These are phyloP conservation scores for Clanis bilineata DNA, from an alignment of 2,888 invertebrate species.

Conservation along the genomic window DNA sequence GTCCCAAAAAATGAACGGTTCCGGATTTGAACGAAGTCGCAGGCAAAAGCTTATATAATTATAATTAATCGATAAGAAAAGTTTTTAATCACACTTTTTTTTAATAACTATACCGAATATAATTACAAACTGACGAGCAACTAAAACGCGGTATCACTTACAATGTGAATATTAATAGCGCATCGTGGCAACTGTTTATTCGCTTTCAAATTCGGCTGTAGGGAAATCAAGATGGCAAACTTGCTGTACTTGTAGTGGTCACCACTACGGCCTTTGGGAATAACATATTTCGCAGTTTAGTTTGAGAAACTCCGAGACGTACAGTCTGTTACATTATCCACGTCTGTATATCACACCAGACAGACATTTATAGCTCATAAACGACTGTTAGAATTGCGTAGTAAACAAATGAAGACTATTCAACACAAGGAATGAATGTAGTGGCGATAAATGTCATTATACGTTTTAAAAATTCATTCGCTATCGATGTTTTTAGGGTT, in stretches of 20 bases:
- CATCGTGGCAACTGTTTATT: conserved; percentile 49
- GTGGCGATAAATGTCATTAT: not conserved
- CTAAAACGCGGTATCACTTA: conserved; percentile 16
- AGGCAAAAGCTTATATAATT: no score
- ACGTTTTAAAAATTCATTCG: no score
- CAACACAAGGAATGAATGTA: not conserved
- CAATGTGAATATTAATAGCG: conserved; percentile 38
- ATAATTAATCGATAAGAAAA: no score
- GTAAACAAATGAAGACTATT: not conserved
- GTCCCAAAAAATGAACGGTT: no score
- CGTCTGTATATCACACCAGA: not conserved
- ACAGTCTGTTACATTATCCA: not conserved
- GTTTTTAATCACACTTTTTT: not conserved
- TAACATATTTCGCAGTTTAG: conserved; percentile 22
- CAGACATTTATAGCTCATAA: not conserved
- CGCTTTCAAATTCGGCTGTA: conserved; percentile 63
- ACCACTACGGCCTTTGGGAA: conserved; percentile 45
- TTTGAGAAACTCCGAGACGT: conserved; percentile 15
- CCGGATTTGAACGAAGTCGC: no score
- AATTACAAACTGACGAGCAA: conserved; percentile 15
- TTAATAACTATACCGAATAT: no score
- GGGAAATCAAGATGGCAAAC: conserved; percentile 76
- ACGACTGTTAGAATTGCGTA: not conserved
- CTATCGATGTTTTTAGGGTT: no score
- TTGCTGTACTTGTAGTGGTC: conserved; percentile 55